Conservation (phyloP, 1,140 invertebrate species). For the Daktulosphaira vitifoliae region DNA sequence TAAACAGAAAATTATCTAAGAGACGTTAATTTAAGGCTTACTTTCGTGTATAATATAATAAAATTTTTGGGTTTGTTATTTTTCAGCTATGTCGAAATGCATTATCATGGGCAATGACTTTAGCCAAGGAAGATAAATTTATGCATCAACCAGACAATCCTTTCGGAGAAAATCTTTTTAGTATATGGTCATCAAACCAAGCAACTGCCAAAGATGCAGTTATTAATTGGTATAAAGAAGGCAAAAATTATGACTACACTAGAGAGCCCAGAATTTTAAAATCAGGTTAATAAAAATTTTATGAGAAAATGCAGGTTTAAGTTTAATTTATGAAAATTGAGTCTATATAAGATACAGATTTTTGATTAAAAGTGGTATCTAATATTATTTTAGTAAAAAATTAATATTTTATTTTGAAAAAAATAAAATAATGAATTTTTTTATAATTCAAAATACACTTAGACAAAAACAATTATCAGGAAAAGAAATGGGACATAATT, state of each 20-base stretch:
- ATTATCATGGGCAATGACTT: slow-evolving; percentile 64
- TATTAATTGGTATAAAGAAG: slow-evolving; percentile 61
- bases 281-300: slow-evolving; percentile 26
- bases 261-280: slow-evolving; percentile 44
- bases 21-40: too few relatives aligned
- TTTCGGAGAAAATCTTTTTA: slow-evolving; percentile 59
- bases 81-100: slow-evolving; percentile 48
- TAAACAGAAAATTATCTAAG: too few relatives aligned
- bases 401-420: too few relatives aligned
- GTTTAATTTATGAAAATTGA: too few relatives aligned
- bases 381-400: too few relatives aligned
- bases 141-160: slow-evolving; percentile 53
- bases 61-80: neutral
- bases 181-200: slow-evolving; percentile 54
- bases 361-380: too few relatives aligned
- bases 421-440: too few relatives aligned
- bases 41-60: too few relatives aligned
- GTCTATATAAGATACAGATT: too few relatives aligned
- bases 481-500: too few relatives aligned
- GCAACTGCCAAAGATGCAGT: slow-evolving; percentile 56
- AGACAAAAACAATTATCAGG: too few relatives aligned
- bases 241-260: slow-evolving; percentile 51
- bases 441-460: too few relatives aligned
- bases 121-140: slow-evolving; percentile 60
- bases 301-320: neutral